Conservation (phyloP, 2,797 vertebrate species). For the Typhlichthys subterraneus region DNA sequence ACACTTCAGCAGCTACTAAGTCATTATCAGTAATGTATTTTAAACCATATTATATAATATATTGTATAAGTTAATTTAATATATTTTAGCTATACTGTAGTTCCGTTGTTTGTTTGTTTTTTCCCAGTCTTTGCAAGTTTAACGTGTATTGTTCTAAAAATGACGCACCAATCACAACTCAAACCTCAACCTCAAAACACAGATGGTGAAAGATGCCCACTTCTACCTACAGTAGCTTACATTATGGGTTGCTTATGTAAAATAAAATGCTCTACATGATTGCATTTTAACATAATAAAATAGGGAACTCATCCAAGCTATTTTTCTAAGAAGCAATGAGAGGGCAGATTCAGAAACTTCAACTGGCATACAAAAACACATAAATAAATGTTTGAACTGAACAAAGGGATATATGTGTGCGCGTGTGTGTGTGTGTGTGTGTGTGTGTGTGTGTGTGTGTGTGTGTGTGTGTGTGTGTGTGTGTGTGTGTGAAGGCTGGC, state of each 20-base stretch:
- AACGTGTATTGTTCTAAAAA: too few species aligned
- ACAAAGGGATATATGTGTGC: conserved; percentile 68
- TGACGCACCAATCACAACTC: too few species aligned
- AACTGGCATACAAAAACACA: conserved; percentile 63
- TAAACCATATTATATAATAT: too few species aligned
- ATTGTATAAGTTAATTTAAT: too few species aligned
- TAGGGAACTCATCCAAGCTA: conserved; percentile 56
- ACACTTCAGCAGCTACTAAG: too few species aligned
- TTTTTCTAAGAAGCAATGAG: conserved; percentile 73
- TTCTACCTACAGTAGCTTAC: conserved; percentile 3
- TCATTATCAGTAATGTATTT: too few species aligned
- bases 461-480: conserved; percentile 17
- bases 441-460: conserved; percentile 22
- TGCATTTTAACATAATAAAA: too few species aligned
- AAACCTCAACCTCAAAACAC: too few species aligned
- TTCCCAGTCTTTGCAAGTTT: conserved; percentile 36
- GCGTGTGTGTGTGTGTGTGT: conserved; percentile 4
- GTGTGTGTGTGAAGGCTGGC: background rate
- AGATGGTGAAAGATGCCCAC: conserved; percentile 52
- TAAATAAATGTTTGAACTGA: conserved; percentile 79
- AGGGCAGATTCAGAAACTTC: conserved; percentile 56
- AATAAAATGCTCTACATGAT: too few species aligned
- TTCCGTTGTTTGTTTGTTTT: too few species aligned
- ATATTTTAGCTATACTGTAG: too few species aligned
- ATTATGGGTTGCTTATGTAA: too few species aligned